These are phyloP conservation scores for Lutjanus campechanus DNA, from an alignment of 2,797 vertebrate genomes.

Conservation along the genomic window DNA sequence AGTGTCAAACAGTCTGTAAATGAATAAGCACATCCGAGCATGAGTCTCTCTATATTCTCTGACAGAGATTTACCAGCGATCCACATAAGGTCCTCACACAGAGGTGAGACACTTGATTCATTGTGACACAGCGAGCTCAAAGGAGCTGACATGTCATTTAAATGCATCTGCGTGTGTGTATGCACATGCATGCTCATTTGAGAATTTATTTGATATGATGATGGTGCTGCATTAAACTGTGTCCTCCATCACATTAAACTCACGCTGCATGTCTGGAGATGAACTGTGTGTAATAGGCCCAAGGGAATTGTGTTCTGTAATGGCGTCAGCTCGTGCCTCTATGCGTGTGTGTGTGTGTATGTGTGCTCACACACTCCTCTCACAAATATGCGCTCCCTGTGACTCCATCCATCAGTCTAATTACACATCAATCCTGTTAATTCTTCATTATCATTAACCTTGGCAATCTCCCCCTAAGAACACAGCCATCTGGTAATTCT, in stretches of 20 bases:
- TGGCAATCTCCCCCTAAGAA: slow-evolving; percentile 83
- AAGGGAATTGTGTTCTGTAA: slow-evolving; percentile 46
- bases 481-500: slow-evolving; percentile 84
- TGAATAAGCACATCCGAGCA: background rate
- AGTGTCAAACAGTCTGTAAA: no score
- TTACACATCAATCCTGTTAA: slow-evolving; percentile 86
- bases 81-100: background rate
- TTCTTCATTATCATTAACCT: slow-evolving; percentile 89
- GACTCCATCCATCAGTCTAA: slow-evolving; percentile 87
- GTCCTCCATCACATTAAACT: slow-evolving; percentile 61
- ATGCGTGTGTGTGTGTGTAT: background rate
- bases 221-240: slow-evolving; percentile 42
- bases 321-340: slow-evolving; percentile 21
- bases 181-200: background rate
- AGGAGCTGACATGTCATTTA: slow-evolving; percentile 11
- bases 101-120: slow-evolving; percentile 25
- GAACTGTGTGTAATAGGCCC: slow-evolving; percentile 53
- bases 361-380: background rate
- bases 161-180: slow-evolving; percentile 3
- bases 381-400: slow-evolving; percentile 51
- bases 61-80: background rate
- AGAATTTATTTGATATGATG: slow-evolving; percentile 20
- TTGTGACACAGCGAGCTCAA: background rate
- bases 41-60: background rate
- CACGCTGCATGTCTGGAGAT: slow-evolving; percentile 58